A percentile compares a stretch with the other conserved stretches of the same genome.
These are phyloP conservation scores for Lepidochitona cinerea DNA, from an alignment of 2,888 invertebrate species.

Conservation along the genomic window DNA sequence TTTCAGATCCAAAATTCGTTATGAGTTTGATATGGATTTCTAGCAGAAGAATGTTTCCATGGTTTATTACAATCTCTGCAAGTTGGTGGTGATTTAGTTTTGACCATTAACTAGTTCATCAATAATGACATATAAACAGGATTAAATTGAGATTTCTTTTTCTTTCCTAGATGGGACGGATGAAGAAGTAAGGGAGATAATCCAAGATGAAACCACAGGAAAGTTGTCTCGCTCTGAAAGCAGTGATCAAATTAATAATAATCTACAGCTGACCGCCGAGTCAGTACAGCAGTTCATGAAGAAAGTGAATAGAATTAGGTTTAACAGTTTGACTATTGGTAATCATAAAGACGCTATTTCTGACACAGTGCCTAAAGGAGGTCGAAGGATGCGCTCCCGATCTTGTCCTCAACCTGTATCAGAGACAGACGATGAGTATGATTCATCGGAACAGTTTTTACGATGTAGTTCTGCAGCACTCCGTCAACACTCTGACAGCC, in stretches of 20 bases:
- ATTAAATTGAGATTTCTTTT: neutral
- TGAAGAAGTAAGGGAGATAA: conserved; percentile 49
- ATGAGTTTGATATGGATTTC: no score
- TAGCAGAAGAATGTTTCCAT: no score
- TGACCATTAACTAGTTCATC: no score
- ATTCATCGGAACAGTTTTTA: neutral
- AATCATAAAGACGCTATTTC: conserved; percentile 28
- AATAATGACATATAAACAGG: no score
- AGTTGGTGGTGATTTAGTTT: no score
- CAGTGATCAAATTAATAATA: conserved; percentile 12
- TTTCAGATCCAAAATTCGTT: no score
- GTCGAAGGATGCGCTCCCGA: conserved; percentile 23
- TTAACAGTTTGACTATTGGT: conserved; percentile 49
- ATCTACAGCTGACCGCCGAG: conserved; percentile 50
- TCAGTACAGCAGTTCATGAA: conserved; percentile 65
- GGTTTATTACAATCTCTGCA: no score
- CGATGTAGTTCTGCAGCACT: neutral
- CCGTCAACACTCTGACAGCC: neutral
- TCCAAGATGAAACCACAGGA: conserved; percentile 8
- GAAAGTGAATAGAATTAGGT: conserved; percentile 62
- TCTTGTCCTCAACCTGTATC: conserved; percentile 48
- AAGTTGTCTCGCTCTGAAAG: conserved; percentile 9
- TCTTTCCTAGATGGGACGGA: conserved; percentile 38
- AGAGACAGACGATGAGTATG: conserved; percentile 17
- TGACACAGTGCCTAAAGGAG: conserved; percentile 16